Conservation (phyloP, 2,113 vertebrate genomes). For the Formicarius rufipectus region DNA sequence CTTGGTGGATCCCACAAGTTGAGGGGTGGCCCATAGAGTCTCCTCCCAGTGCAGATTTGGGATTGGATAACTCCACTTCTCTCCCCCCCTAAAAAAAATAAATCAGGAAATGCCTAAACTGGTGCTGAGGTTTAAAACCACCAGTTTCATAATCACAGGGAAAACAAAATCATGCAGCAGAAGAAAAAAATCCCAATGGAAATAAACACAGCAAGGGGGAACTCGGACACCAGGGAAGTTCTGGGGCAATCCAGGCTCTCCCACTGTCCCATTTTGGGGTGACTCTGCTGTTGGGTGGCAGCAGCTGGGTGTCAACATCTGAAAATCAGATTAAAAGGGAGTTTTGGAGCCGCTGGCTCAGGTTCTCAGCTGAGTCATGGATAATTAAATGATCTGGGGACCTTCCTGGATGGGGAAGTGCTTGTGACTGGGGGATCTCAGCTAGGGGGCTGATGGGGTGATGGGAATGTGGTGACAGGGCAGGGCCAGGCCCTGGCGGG, state of each 20-base stretch:
- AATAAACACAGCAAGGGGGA: not conserved
- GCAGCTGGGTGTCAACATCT: not conserved
- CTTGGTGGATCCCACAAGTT: not conserved
- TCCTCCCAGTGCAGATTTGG: not conserved
- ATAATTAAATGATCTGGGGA: not conserved
- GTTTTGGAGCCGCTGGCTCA: not conserved
- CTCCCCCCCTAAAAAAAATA: fast-evolving
- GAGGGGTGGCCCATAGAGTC: fast-evolving
- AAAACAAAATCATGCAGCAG: not conserved
- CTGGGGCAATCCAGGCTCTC: not conserved
- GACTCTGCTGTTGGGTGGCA: fast-evolving
- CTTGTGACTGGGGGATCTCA: not conserved
- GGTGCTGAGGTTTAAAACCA: not conserved
- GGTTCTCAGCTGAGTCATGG: not conserved
- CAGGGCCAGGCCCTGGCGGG: not conserved
- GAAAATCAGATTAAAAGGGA: not conserved
- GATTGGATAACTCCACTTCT: not conserved
- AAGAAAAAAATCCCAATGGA: not conserved
- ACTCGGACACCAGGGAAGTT: not conserved
- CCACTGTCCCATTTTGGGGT: not conserved
- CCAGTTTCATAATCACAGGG: not conserved
- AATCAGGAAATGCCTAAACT: not conserved
- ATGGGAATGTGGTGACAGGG: not conserved
- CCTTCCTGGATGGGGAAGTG: not conserved
- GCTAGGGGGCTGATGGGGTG: not conserved